A percentile compares a stretch with the other conserved stretches of the same genome.
Evolutionary conservation across 2,797 vertebrate genomes (phyloP).

Genomic region (Falco biarmicus): DNA sequence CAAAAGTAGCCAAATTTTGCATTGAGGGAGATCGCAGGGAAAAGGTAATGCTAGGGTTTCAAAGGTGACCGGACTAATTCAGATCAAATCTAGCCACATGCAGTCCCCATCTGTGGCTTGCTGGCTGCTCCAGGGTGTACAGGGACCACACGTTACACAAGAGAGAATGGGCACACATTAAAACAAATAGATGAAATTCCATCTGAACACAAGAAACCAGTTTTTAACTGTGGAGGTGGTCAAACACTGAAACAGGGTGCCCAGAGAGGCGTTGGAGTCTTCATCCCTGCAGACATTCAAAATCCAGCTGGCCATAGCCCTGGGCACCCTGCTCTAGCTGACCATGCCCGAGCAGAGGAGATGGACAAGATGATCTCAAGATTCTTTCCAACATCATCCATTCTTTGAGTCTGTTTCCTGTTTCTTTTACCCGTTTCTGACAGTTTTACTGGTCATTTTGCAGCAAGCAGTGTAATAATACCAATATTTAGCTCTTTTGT

Average conservation of each 20-base stretch:
- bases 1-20: background rate
- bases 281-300: background rate
- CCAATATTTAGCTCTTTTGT: background rate
- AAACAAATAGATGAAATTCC: background rate
- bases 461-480: background rate
- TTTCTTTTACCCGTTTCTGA: background rate
- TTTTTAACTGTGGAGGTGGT: background rate
- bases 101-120: accelerated
- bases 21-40: background rate
- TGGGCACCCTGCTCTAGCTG: background rate
- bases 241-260: background rate
- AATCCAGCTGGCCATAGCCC: background rate
- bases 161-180: background rate
- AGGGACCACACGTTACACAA: background rate
- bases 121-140: background rate
- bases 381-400: background rate
- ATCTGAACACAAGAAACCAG: background rate
- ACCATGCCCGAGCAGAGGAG: background rate
- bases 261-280: background rate
- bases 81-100: background rate
- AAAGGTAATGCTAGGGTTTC: background rate
- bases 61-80: background rate
- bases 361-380: background rate
- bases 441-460: background rate
- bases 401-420: background rate